Evolutionary conservation across 2,113 vertebrate genomes (phyloP).

Genomic region (Cariama cristata): DNA sequence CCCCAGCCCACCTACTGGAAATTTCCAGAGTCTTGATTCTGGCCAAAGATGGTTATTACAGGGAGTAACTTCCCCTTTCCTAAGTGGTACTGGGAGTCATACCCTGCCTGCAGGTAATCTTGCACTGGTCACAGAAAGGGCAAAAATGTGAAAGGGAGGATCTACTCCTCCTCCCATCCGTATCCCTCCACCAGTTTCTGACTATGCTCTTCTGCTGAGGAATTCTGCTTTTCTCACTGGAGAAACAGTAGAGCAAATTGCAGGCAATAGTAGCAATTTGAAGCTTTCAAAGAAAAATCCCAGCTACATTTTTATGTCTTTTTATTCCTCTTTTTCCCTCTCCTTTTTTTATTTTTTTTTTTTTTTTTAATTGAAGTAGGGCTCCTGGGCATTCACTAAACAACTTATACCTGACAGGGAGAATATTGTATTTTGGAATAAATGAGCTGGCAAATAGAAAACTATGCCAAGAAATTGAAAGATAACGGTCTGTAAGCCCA

Average conservation of each 20-base stretch:
- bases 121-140: background rate
- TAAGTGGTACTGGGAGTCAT: background rate
- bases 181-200: background rate
- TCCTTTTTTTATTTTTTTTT: background rate
- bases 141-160: background rate
- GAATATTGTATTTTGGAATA: background rate
- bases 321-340: background rate
- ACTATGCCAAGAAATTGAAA: slow-evolving; percentile 4
- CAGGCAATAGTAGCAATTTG: background rate
- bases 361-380: background rate
- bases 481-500: background rate
- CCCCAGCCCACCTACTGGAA: background rate
- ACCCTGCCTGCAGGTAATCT: background rate
- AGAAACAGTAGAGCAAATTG: background rate
- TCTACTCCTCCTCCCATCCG: background rate
- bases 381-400: background rate
- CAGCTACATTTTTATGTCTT: background rate
- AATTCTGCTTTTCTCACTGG: background rate
- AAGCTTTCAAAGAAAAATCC: background rate
- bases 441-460: slow-evolving; percentile 43
- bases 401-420: background rate
- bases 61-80: background rate
- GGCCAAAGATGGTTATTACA: background rate
- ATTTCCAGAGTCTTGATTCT: background rate
- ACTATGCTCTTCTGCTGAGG: background rate